Evolutionary conservation across 2,113 vertebrate species (phyloP), one percentile per base, ranked within the genome.

Genomic region (Dermatemys mawii): DNA sequence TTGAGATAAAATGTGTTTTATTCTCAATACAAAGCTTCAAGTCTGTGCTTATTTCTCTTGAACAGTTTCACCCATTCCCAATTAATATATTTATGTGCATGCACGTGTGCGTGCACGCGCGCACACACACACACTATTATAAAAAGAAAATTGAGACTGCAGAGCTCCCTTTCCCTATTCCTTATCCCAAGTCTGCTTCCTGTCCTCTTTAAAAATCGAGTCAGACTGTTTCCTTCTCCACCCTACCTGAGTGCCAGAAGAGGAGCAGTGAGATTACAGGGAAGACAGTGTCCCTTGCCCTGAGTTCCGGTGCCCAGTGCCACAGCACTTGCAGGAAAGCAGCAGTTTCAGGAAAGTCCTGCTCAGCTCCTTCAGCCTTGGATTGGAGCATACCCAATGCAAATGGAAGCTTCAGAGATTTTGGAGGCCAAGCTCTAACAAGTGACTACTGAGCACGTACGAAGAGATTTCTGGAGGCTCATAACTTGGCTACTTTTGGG

Each of bases 361-460:
- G 0, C 0, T 22, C 1, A 0, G 60, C 73, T 84, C 84, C 29
- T 8, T 9, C 73, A 92, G 11, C 38, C 79, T 75, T 82, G 67
- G 79, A 41, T 26, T 9, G 17, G 67, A 55, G 5, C 60, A 63
- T 87, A 76, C 70, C 87, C 51, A 2, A 48, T 12, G 87, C 82
- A 86, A 57, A 50, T 32, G 80, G 19, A 79, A 3, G 46, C 41
- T 22, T 26, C 80, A 44, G 83, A 84, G 17, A 41, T 19, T 60
- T 88, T 38, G 81, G 89, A 50, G 81, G 50, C 0, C 50, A 38
- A 83, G 11, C 82, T 75, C 84, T 63, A 60, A 60, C 5, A 27
- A 67, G 88, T 38, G 84, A 79, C 32, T 32, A 29, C 84, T 84
- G 60, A 81, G 19, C 0, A 0, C 9, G 2, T 5, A 0, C 0